Percentiles rank a stretch among this genome's conserved stretches.
Evolutionary conservation across 2,797 vertebrate species (phyloP).

Genomic region (Gymnoscopelus microlampas): DNA sequence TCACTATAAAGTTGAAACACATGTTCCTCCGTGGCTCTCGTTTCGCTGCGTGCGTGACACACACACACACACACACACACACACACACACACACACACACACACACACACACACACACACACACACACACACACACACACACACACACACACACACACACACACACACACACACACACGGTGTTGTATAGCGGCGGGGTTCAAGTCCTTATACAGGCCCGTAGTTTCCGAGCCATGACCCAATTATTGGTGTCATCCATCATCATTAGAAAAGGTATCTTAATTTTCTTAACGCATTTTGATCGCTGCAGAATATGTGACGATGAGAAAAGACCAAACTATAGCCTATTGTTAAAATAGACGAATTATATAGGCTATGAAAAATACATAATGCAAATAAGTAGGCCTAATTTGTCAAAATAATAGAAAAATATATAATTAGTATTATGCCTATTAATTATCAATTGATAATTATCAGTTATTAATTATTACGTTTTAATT

Average conservation of each 20-base stretch:
- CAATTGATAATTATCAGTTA: slow-evolving; percentile 6
- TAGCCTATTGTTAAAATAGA: too few species aligned
- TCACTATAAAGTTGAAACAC: slow-evolving; percentile 84
- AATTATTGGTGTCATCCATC: background rate
- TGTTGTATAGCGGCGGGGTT: too few species aligned
- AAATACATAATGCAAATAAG: too few species aligned
- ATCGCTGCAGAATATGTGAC: too few species aligned
- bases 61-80: too few species aligned
- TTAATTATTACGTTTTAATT: background rate
- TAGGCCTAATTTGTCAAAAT: background rate
- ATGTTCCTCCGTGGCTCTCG: slow-evolving; percentile 71
- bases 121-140: too few species aligned
- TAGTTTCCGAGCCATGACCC: background rate
- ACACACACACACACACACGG: too few species aligned
- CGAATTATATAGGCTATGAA: too few species aligned
- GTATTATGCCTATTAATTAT: background rate
- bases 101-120: too few species aligned
- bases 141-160: too few species aligned
- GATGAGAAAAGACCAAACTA: too few species aligned
- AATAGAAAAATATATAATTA: background rate
- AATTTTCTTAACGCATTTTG: background rate
- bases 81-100: too few species aligned
- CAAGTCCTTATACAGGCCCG: background rate
- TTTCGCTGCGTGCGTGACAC: slow-evolving; percentile 56
- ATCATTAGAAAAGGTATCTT: background rate